phyloP scores from a whole-genome alignment of 1,140 invertebrate genomes.

The Hermatobates lingyangjiaoensis region DNA sequence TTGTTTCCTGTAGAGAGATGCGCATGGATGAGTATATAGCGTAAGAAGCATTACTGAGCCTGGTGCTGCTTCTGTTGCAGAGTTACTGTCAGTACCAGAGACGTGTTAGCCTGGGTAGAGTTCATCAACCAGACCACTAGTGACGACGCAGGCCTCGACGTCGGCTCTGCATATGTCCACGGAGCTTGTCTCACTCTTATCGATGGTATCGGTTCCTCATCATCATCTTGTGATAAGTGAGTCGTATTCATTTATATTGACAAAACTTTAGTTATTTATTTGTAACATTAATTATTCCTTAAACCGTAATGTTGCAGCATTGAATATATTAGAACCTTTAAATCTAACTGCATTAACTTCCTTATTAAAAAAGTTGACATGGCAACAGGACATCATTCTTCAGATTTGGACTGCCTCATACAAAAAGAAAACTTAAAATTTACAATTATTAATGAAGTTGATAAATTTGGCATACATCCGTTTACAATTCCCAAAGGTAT shows the following conservation, averaged over 20 bases:
- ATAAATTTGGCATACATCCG: constrained; percentile 44
- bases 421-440: constrained; percentile 2
- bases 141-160: constrained; percentile 22
- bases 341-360: constrained; percentile 28
- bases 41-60: too few relatives aligned
- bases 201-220: constrained; percentile 38
- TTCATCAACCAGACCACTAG: constrained; percentile 56
- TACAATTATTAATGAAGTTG: neutral
- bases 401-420: constrained; percentile 8
- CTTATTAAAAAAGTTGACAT: constrained; percentile 28
- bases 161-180: constrained; percentile 56
- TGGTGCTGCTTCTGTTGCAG: constrained; percentile 22
- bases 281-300: too few relatives aligned
- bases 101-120: constrained; percentile 79
- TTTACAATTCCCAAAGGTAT: constrained; percentile 43
- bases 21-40: too few relatives aligned
- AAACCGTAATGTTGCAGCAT: constrained; percentile 22
- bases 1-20: too few relatives aligned
- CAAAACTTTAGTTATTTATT: too few relatives aligned
- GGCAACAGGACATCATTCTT: constrained; percentile 11
- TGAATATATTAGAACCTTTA: constrained; percentile 28
- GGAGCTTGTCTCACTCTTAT: constrained; percentile 79
- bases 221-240: constrained; percentile 12
- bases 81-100: constrained; percentile 75
- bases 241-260: neutral